These are phyloP conservation scores for Cybosia mesomella DNA, from an alignment of 2,888 invertebrate genomes.

Conservation along the genomic window DNA sequence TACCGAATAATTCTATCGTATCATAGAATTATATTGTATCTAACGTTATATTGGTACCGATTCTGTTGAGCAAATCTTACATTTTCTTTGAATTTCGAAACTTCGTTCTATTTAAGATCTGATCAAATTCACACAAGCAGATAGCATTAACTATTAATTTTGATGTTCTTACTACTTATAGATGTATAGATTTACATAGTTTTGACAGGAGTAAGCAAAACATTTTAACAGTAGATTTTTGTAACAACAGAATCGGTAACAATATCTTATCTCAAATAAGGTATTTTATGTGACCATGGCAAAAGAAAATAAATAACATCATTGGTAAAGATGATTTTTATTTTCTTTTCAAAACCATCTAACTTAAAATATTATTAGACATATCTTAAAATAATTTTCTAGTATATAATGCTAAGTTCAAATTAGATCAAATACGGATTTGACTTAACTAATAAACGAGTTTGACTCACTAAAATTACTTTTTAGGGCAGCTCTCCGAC, in stretches of 20 bases:
- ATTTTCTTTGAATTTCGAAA: background rate
- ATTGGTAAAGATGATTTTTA: background rate
- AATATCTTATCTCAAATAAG: background rate
- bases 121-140: background rate
- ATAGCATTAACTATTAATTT: too few species aligned
- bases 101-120: background rate
- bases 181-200: too few species aligned
- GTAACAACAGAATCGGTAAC: background rate
- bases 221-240: background rate
- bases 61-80: background rate
- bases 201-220: background rate
- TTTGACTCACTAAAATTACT: conserved; percentile 29
- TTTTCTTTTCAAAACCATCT: background rate
- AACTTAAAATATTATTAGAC: background rate
- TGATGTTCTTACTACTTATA: too few species aligned
- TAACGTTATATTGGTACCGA: background rate
- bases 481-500: conserved; percentile 7
- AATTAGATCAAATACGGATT: background rate
- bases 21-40: background rate
- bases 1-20: background rate
- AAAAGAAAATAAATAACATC: background rate
- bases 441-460: conserved; percentile 21
- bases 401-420: too few species aligned
- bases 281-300: background rate
- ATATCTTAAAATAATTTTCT: background rate